phyloP scores from a whole-genome alignment of 2,888 invertebrate genomes.

The Tinea trinotella region DNA sequence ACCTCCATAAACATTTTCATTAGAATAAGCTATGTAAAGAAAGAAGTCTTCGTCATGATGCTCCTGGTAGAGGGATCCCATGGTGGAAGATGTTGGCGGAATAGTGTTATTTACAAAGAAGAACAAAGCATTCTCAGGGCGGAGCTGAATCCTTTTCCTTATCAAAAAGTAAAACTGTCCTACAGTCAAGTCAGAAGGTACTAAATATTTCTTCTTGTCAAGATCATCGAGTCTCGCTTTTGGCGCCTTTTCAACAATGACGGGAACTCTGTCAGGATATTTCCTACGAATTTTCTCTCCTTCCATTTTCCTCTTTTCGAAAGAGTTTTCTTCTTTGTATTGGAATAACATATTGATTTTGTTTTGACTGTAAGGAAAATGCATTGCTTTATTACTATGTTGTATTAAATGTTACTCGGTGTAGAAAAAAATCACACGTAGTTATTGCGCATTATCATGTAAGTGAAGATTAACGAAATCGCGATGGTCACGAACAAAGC shows the following conservation, averaged over 20 bases:
- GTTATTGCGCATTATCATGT: not conserved
- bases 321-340: conserved; percentile 97
- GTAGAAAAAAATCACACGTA: not conserved
- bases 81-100: conserved; percentile 96
- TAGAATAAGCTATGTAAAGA: conserved; percentile 99
- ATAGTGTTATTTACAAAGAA: conserved; percentile 98
- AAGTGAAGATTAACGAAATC: not conserved
- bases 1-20: conserved; percentile 97
- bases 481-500: not conserved
- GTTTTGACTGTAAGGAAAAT: not conserved
- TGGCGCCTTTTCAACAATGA: conserved; percentile 97
- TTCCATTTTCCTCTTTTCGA: conserved; percentile 95
- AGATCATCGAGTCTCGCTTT: conserved; percentile 94
- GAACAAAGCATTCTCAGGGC: conserved; percentile 96
- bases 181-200: conserved; percentile 95
- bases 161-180: conserved; percentile 98
- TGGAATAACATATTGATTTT: conserved; percentile 88
- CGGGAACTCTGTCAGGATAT: conserved; percentile 97
- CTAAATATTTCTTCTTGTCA: conserved; percentile 97
- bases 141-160: conserved; percentile 93
- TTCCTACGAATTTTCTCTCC: conserved; percentile 96
- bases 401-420: too few species aligned
- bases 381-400: not conserved
- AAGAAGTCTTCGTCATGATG: conserved; percentile 99
- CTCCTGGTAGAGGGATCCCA: conserved; percentile 98